Conservation (phyloP, 2,113 vertebrate genomes). For the Suricata suricatta region DNA sequence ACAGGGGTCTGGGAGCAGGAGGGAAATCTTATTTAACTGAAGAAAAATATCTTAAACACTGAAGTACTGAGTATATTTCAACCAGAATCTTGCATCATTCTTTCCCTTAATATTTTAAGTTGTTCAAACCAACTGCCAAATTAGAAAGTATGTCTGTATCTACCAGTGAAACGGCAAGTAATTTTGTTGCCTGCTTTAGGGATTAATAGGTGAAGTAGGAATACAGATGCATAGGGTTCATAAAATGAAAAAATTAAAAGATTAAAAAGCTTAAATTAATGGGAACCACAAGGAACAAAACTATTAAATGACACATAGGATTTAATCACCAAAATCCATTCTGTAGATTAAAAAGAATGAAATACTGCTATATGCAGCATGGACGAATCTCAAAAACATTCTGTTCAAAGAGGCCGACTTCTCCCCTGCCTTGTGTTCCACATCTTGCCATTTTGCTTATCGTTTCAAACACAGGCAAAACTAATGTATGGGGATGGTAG, state of each 20-base stretch:
- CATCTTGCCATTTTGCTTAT: not conserved
- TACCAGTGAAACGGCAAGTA: not conserved
- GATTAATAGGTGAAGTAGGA: not conserved
- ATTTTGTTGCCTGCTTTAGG: not conserved
- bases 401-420: not conserved
- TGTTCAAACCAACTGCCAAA: constrained; percentile 19
- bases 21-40: not conserved
- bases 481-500: not conserved
- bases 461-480: not conserved
- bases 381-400: not conserved
- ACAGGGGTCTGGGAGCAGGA: not conserved
- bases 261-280: not conserved
- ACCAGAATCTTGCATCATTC: not conserved
- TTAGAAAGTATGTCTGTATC: not conserved
- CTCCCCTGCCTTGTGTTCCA: not conserved
- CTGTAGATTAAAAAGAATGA: not conserved
- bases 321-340: not conserved
- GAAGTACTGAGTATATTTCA: not conserved
- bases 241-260: not conserved
- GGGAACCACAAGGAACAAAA: not conserved
- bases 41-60: not conserved
- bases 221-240: not conserved
- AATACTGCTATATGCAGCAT: not conserved
- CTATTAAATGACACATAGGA: not conserved
- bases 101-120: constrained; percentile 13